A percentile compares a stretch with the other conserved stretches of the same genome.
phyloP scores from a whole-genome alignment of 1,140 invertebrate genomes.

The Nylanderia fulva region DNA sequence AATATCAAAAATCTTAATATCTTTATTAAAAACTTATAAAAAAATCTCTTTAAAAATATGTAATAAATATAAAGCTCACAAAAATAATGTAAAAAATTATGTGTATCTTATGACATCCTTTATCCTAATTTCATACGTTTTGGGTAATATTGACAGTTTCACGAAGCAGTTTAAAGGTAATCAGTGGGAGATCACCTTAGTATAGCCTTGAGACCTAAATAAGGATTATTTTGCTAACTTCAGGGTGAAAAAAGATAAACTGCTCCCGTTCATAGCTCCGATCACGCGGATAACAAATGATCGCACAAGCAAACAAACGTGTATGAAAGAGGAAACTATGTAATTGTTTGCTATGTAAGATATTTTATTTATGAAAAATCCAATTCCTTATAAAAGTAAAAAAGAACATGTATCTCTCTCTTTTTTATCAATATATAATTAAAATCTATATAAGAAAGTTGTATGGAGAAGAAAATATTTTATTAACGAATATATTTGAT shows the following conservation, averaged over 20 bases:
- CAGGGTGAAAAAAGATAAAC: slow-evolving; percentile 27
- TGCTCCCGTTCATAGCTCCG: background rate
- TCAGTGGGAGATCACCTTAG: slow-evolving; percentile 57
- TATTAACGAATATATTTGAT: no score
- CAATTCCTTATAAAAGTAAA: background rate
- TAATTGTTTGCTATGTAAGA: background rate
- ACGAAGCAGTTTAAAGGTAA: slow-evolving; percentile 17
- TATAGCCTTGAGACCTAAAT: slow-evolving; percentile 60
- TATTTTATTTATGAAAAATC: background rate
- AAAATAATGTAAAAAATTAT: background rate
- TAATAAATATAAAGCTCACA: background rate
- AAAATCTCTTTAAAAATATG: background rate
- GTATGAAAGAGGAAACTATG: background rate
- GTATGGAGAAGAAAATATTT: no score
- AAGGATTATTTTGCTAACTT: slow-evolving; percentile 37
- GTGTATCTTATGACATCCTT: background rate
- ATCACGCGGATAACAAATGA: slow-evolving; percentile 37
- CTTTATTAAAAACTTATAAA: no score
- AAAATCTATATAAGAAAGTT: no score
- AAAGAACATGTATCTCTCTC: no score
- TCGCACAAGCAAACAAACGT: slow-evolving; percentile 11
- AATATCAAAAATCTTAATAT: background rate
- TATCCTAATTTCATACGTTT: background rate
- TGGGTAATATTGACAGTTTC: slow-evolving; percentile 7
- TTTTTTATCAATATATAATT: no score